phyloP scores from a whole-genome alignment of 2,888 invertebrate genomes.

The Zaprionus lineosus region DNA sequence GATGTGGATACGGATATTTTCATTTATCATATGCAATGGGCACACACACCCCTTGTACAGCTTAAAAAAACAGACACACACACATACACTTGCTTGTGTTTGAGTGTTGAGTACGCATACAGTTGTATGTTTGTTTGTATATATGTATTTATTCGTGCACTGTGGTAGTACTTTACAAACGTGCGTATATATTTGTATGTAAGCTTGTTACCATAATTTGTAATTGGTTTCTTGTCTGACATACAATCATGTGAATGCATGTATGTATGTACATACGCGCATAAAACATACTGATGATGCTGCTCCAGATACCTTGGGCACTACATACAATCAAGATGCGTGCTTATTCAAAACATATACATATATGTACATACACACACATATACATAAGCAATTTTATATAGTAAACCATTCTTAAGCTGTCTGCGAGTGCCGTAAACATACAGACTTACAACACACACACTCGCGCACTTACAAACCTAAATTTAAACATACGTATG shows the following conservation, averaged over 20 bases:
- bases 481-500: slow-evolving; percentile 7
- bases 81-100: not conserved
- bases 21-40: slow-evolving; percentile 2
- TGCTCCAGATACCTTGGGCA: not conserved
- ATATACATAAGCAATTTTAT: not conserved
- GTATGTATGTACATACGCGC: slow-evolving; percentile 3
- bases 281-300: slow-evolving; percentile 15
- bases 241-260: slow-evolving; percentile 16
- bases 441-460: slow-evolving; percentile 12
- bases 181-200: slow-evolving; percentile 17
- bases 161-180: slow-evolving; percentile 16
- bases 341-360: slow-evolving; percentile 10
- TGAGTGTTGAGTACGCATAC: slow-evolving; percentile 3
- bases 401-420: slow-evolving; percentile 30
- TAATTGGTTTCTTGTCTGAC: slow-evolving; percentile 28
- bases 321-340: slow-evolving; percentile 29
- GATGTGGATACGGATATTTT: slow-evolving; percentile 16
- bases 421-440: slow-evolving; percentile 31
- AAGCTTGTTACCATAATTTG: slow-evolving; percentile 30
- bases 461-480: not conserved
- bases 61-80: slow-evolving; percentile 23
- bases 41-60: slow-evolving; percentile 22
- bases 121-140: slow-evolving; percentile 12
- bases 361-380: slow-evolving; percentile 2
- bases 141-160: slow-evolving; percentile 6